Evolutionary conservation across 2,888 invertebrate genomes (phyloP).

Genomic region (Hydriomena furcata): DNA sequence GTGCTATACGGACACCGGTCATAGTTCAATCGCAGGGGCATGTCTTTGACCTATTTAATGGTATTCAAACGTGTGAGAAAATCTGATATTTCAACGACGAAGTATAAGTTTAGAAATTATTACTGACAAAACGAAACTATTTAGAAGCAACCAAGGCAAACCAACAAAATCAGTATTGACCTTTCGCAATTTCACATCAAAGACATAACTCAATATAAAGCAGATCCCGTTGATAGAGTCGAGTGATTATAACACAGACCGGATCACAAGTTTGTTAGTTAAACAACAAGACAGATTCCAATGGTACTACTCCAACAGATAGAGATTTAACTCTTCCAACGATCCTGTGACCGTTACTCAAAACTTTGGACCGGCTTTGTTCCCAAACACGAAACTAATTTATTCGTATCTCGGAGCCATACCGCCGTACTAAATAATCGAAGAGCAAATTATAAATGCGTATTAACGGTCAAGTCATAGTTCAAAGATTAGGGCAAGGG

Average conservation of each 20-base stretch:
- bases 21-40: constrained; percentile 48
- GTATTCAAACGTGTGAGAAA: constrained; percentile 17
- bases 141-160: constrained; percentile 6
- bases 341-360: constrained; percentile 78
- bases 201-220: constrained; percentile 22
- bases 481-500: constrained; percentile 83
- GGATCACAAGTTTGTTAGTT: constrained; percentile 51
- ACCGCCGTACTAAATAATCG: constrained; percentile 78
- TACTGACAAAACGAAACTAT: background rate
- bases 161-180: constrained; percentile 19
- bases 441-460: constrained; percentile 82
- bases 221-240: constrained; percentile 21
- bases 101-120: background rate
- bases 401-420: constrained; percentile 77
- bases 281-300: constrained; percentile 62
- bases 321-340: constrained; percentile 70
- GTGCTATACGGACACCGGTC: constrained; percentile 46
- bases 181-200: constrained; percentile 20
- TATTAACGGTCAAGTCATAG: constrained; percentile 84
- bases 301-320: constrained; percentile 57
- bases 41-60: constrained; percentile 38
- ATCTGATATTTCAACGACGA: background rate
- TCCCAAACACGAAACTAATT: constrained; percentile 82
- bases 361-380: constrained; percentile 77
- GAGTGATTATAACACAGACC: constrained; percentile 37